These are phyloP conservation scores for Atrina japonica DNA, from an alignment of 2,888 invertebrate genomes.

Conservation along the genomic window DNA sequence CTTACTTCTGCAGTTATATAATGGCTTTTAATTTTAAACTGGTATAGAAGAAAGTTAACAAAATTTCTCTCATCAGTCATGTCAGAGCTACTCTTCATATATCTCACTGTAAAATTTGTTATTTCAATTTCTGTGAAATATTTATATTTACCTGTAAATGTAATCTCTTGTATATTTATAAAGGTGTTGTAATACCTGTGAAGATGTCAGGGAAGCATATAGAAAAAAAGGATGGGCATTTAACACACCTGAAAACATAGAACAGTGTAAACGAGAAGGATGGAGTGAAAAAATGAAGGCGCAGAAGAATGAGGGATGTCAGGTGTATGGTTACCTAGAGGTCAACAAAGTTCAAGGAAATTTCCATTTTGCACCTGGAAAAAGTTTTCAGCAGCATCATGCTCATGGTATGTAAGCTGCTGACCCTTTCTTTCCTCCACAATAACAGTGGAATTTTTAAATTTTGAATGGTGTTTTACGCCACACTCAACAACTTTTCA, in stretches of 20 bases:
- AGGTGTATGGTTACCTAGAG: slow-evolving; percentile 95
- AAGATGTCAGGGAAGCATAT: slow-evolving; percentile 96
- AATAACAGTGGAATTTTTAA: background rate
- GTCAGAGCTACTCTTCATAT: too few relatives aligned
- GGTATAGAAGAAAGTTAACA: too few relatives aligned
- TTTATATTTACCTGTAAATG: too few relatives aligned
- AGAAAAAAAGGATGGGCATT: slow-evolving; percentile 92
- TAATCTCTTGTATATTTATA: too few relatives aligned
- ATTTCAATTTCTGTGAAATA: too few relatives aligned
- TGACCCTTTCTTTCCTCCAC: background rate
- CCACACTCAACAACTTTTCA: too few relatives aligned
- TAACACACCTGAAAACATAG: slow-evolving; percentile 89
- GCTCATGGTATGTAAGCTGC: slow-evolving; percentile 86
- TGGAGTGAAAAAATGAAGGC: slow-evolving; percentile 88
- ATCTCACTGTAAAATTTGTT: too few relatives aligned
- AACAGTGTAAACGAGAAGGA: slow-evolving; percentile 94
- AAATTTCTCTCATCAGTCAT: too few relatives aligned
- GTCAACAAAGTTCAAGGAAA: slow-evolving; percentile 98
- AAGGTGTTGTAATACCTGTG: slow-evolving; percentile 98
- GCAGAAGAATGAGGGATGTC: slow-evolving; percentile 96
- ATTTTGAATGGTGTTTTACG: too few relatives aligned
- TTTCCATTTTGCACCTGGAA: slow-evolving; percentile 96
- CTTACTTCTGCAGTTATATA: too few relatives aligned
- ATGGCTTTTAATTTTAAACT: too few relatives aligned
- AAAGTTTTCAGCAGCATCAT: slow-evolving; percentile 96